A percentile compares a stretch with the other conserved stretches of the same genome.
Conservation (phyloP, 2,797 vertebrate genomes). For the Leuciscus waleckii region DNA sequence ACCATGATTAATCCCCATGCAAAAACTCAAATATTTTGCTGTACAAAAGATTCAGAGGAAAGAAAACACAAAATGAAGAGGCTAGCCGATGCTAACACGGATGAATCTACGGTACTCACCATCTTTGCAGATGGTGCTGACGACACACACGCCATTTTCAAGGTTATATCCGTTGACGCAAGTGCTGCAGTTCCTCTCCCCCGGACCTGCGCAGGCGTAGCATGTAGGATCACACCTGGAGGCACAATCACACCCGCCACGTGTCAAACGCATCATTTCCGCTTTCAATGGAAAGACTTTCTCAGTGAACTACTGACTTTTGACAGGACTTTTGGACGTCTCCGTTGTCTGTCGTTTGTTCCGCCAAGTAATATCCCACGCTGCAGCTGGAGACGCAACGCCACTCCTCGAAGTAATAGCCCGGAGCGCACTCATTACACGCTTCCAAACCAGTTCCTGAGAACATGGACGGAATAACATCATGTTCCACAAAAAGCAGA, state of each 20-base stretch:
- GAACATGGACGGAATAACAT: conserved; percentile 20
- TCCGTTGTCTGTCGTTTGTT: conserved; percentile 83
- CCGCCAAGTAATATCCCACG: conserved; percentile 85
- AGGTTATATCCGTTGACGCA: conserved; percentile 93
- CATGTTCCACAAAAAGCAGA: not conserved
- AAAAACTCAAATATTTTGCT: not conserved
- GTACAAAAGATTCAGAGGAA: not conserved
- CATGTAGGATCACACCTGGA: conserved; percentile 93
- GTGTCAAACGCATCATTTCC: not conserved
- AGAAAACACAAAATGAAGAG: not conserved
- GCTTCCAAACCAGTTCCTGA: conserved; percentile 90
- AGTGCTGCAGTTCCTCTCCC: conserved; percentile 93
- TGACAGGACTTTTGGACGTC: conserved; percentile 87
- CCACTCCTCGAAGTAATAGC: conserved; percentile 92
- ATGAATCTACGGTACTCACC: conserved; percentile 82
- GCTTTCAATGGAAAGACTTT: not conserved
- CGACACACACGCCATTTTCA: conserved; percentile 88
- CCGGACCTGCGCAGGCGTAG: conserved; percentile 90
- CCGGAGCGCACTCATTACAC: conserved; percentile 89
- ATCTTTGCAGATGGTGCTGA: conserved; percentile 98
- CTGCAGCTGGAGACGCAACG: conserved; percentile 89
- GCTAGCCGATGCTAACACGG: not conserved
- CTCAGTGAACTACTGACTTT: conserved; percentile 80
- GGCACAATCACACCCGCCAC: conserved; percentile 39
- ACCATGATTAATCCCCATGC: conserved; percentile 10